These are phyloP conservation scores for Lasioglossum lativentre DNA, from an alignment of 2,888 invertebrate species.

Conservation along the genomic window DNA sequence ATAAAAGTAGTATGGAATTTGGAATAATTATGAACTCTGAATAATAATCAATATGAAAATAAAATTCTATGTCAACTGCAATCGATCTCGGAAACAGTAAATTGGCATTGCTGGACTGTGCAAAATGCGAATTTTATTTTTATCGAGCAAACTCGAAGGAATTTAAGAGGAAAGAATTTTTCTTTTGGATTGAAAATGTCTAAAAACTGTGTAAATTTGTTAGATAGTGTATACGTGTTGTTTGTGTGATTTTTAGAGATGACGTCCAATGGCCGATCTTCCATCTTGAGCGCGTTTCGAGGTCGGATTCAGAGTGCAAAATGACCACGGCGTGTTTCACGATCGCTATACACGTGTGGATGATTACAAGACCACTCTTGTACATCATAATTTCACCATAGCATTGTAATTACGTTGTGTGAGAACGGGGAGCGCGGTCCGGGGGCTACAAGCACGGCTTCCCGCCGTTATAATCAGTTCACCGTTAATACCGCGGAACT, in stretches of 20 bases:
- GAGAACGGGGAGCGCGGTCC: not conserved
- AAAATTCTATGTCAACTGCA: too few relatives aligned
- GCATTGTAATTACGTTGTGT: slow-evolving; percentile 23
- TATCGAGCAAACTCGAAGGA: too few relatives aligned
- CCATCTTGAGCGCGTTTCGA: not conserved
- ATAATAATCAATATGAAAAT: too few relatives aligned
- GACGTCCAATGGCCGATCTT: not conserved
- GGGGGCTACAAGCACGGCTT: slow-evolving; percentile 10
- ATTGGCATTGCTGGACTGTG: too few relatives aligned
- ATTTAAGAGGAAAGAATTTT: not conserved
- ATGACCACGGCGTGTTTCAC: slow-evolving; percentile 1
- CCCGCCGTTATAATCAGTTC: slow-evolving; percentile 34
- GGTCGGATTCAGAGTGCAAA: not conserved
- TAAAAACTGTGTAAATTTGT: not conserved
- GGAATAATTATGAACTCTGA: too few relatives aligned
- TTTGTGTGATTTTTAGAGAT: not conserved
- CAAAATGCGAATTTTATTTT: too few relatives aligned
- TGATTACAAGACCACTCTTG: slow-evolving; percentile 17
- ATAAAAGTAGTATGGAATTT: too few relatives aligned
- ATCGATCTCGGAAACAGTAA: too few relatives aligned
- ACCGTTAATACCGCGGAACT: slow-evolving; percentile 34
- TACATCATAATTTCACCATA: slow-evolving; percentile 32
- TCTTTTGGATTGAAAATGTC: not conserved
- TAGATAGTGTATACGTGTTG: not conserved
- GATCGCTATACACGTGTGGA: not conserved